phyloP scores from a whole-genome alignment of 2,113 vertebrate genomes.

The Antigone vipio region DNA sequence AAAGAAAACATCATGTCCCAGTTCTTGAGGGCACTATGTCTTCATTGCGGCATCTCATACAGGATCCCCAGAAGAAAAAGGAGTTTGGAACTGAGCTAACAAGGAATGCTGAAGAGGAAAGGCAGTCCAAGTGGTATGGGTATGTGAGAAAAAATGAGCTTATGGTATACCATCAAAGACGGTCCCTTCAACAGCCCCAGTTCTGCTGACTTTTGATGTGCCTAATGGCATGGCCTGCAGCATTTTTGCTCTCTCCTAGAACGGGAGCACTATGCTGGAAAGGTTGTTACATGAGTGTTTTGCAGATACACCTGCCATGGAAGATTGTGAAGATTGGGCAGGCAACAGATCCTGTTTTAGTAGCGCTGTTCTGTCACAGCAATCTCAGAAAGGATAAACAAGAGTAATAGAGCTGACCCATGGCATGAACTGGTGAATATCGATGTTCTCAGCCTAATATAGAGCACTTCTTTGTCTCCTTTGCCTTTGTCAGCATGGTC shows the following conservation, averaged over 20 bases:
- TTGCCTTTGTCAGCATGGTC: neutral
- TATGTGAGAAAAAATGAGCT: neutral
- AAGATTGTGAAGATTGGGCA: neutral
- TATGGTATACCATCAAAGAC: neutral
- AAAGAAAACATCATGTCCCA: neutral
- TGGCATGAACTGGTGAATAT: neutral
- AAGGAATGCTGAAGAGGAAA: neutral
- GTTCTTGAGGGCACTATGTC: neutral
- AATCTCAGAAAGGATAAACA: neutral
- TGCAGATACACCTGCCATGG: neutral
- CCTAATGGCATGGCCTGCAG: neutral
- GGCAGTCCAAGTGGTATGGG: neutral
- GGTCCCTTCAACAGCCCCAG: neutral
- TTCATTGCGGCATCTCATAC: neutral
- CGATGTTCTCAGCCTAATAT: neutral
- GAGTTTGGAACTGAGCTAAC: neutral
- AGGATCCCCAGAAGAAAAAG: neutral
- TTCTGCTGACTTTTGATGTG: neutral
- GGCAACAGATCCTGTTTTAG: neutral
- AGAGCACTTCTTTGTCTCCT: neutral
- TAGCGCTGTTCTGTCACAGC: neutral
- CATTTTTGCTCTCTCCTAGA: neutral
- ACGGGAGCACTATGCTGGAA: neutral
- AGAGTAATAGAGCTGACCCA: neutral
- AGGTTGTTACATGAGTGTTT: neutral